phyloP scores from a whole-genome alignment of 2,888 invertebrate genomes.

The Sthenelais limicola region DNA sequence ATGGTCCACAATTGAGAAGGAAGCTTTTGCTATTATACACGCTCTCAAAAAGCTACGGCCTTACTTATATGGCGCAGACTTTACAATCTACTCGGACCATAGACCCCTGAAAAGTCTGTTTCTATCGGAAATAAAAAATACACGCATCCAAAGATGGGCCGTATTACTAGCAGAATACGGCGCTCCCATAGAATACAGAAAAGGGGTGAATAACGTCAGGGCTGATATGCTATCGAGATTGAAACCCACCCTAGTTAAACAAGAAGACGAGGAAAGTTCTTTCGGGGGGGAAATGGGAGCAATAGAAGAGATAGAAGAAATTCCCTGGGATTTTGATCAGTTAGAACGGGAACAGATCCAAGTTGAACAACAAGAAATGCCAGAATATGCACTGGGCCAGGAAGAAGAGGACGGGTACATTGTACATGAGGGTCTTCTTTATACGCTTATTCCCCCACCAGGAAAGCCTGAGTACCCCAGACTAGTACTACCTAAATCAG shows the following conservation, averaged over 20 bases:
- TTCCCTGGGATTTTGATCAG: background rate
- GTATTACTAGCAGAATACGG: conserved; percentile 47
- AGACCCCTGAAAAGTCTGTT: conserved; percentile 42
- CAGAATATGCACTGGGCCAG: background rate
- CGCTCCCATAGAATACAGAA: conserved; percentile 40
- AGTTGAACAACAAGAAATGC: conserved; percentile 12
- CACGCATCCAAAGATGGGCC: conserved; percentile 46
- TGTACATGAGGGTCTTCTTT: conserved; percentile 13
- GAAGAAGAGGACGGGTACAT: conserved; percentile 5
- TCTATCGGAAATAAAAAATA: conserved; percentile 42
- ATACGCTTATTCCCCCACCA: background rate
- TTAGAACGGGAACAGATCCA: background rate
- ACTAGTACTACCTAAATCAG: conserved; percentile 12
- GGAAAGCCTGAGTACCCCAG: conserved; percentile 18
- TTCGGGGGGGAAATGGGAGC: background rate
- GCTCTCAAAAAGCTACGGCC: conserved; percentile 37
- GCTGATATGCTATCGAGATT: conserved; percentile 41
- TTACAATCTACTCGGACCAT: conserved; percentile 37
- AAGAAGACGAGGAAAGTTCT: no score
- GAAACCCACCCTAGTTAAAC: background rate
- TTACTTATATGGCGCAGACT: conserved; percentile 40
- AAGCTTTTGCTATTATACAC: conserved; percentile 32
- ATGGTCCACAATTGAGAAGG: conserved; percentile 32
- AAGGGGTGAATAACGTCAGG: conserved; percentile 42
- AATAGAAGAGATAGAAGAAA: background rate